These are phyloP conservation scores for Erebia aethiops DNA, from an alignment of 2,888 invertebrate genomes.

Conservation along the genomic window DNA sequence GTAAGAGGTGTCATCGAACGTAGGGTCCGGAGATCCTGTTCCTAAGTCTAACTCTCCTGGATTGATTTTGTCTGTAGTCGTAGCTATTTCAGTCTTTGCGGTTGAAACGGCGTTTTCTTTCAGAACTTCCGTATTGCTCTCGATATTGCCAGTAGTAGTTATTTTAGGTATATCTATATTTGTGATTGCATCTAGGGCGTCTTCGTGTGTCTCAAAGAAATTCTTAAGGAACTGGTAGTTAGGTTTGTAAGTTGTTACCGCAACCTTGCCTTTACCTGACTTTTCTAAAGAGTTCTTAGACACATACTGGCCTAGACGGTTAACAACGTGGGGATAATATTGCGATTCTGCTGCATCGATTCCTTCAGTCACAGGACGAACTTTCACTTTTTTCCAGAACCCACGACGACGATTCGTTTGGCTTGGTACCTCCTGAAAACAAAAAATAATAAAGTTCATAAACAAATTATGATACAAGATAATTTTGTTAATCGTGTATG, in stretches of 20 bases:
- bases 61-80: constrained; percentile 37
- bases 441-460: not conserved
- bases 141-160: constrained; percentile 34
- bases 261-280: constrained; percentile 54
- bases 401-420: constrained; percentile 83
- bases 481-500: not conserved
- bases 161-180: constrained; percentile 65
- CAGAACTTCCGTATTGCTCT: constrained; percentile 40
- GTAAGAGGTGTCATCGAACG: constrained; percentile 59
- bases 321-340: constrained; percentile 83
- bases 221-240: constrained; percentile 60
- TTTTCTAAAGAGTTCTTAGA: constrained; percentile 57
- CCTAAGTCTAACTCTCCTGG: constrained; percentile 75
- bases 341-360: constrained; percentile 92
- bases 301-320: constrained; percentile 66
- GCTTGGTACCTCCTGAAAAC: constrained; percentile 56
- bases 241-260: constrained; percentile 72
- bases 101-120: constrained; percentile 33
- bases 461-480: not conserved
- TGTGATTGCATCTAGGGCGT: constrained; percentile 50
- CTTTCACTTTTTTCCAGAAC: constrained; percentile 89
- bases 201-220: constrained; percentile 56
- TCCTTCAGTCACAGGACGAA: constrained; percentile 84
- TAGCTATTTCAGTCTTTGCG: constrained; percentile 41
- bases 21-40: constrained; percentile 67